A percentile compares a stretch with the other conserved stretches of the same genome.
Conservation (phyloP, 2,888 invertebrate genomes). For the Acronicta leporina region DNA sequence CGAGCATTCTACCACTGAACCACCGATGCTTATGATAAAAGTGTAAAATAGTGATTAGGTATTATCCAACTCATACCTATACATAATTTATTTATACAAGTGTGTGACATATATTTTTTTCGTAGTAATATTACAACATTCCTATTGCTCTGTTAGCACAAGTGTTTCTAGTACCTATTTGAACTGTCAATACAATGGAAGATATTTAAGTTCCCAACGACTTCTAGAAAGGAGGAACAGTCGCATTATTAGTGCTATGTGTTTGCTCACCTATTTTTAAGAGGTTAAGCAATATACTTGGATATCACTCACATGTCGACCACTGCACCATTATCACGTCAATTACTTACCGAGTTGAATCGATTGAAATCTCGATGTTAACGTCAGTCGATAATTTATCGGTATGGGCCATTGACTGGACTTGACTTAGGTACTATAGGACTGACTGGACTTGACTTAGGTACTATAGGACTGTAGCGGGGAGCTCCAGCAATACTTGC, state of each 20-base stretch:
- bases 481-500: too few species aligned
- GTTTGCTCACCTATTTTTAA: slow-evolving; percentile 2
- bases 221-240: slow-evolving; percentile 14
- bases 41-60: neutral
- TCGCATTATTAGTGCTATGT: slow-evolving; percentile 4
- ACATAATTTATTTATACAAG: slow-evolving; percentile 5
- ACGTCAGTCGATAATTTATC: too few species aligned
- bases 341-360: too few species aligned
- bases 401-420: too few species aligned
- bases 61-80: neutral
- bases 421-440: too few species aligned
- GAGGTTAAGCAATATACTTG: slow-evolving; percentile 1
- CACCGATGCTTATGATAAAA: slow-evolving; percentile 79
- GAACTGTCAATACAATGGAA: slow-evolving; percentile 13
- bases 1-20: slow-evolving; percentile 90
- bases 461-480: too few species aligned
- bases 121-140: slow-evolving; percentile 12
- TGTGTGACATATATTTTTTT: slow-evolving; percentile 5
- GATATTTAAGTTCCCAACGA: slow-evolving; percentile 8
- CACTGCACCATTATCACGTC: too few species aligned
- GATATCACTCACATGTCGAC: neutral
- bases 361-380: too few species aligned
- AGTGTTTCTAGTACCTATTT: slow-evolving; percentile 25
- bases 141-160: slow-evolving; percentile 25
- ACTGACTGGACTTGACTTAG: too few species aligned